A percentile compares a stretch with the other conserved stretches of the same genome.
These are phyloP conservation scores for Tridacna crocea DNA, from an alignment of 2,888 invertebrate genomes.

Conservation along the genomic window DNA sequence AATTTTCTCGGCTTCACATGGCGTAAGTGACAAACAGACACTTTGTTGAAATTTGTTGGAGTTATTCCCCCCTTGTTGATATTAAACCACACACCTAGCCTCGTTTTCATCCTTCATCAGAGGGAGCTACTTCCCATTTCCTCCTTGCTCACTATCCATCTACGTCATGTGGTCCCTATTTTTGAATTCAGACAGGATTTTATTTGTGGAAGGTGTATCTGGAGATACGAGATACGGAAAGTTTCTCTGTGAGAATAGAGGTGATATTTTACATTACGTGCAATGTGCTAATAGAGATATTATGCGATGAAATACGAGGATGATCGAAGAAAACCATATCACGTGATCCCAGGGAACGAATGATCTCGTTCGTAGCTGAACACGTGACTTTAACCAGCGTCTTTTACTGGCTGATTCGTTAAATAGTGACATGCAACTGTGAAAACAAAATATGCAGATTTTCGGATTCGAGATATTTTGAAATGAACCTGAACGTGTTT, in stretches of 20 bases:
- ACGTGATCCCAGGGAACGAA: constrained; percentile 16
- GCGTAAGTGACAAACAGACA: constrained; percentile 28
- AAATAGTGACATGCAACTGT: constrained; percentile 11
- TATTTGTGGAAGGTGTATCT: not conserved
- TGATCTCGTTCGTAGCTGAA: constrained; percentile 5
- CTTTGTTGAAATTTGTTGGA: not conserved
- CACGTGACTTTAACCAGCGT: constrained; percentile 11
- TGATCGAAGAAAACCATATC: constrained; percentile 18
- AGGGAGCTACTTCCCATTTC: constrained; percentile 9
- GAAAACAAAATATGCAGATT: constrained; percentile 21
- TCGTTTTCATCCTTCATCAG: constrained; percentile 21
- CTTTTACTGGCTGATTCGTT: not conserved
- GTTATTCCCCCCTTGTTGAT: constrained; percentile 21
- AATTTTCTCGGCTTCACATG: constrained; percentile 70
- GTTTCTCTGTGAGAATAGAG: not conserved
- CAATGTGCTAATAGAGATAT: not conserved
- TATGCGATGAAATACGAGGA: not conserved
- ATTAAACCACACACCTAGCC: constrained; percentile 20
- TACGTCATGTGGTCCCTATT: constrained; percentile 11
- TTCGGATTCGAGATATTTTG: not conserved
- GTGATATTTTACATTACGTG: not conserved
- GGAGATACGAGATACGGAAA: not conserved
- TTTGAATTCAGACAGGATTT: not conserved
- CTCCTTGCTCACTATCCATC: constrained; percentile 9
- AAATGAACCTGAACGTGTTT: not conserved